Conservation (phyloP, 2,888 invertebrate species). For the Latrodectus hesperus region DNA sequence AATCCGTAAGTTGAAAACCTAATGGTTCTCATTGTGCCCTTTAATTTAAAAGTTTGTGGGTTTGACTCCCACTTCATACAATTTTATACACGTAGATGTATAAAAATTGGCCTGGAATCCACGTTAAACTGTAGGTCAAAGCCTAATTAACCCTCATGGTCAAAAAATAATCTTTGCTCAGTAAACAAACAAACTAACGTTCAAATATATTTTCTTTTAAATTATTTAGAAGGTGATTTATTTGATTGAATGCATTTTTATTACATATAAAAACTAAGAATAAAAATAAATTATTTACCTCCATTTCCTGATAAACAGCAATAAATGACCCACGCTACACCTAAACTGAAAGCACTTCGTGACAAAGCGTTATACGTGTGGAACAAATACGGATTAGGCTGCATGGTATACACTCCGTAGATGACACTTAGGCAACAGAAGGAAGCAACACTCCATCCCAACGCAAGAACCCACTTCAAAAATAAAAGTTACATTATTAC, state of each 20-base stretch:
- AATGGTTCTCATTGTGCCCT: too few species aligned
- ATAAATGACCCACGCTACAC: constrained; percentile 57
- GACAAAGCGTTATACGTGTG: constrained; percentile 44
- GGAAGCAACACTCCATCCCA: constrained; percentile 31
- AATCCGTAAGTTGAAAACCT: too few species aligned
- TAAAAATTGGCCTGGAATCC: too few species aligned
- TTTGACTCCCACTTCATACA: too few species aligned
- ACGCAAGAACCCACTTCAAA: constrained; percentile 11
- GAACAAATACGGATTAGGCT: constrained; percentile 10
- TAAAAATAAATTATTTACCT: not conserved
- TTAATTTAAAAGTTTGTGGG: too few species aligned
- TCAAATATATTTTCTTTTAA: not conserved
- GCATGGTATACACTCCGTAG: constrained; percentile 43
- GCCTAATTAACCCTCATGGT: too few species aligned
- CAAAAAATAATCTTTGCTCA: too few species aligned
- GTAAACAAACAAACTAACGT: too few species aligned
- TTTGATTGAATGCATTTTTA: not conserved
- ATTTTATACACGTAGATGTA: too few species aligned
- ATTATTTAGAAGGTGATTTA: not conserved
- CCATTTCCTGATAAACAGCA: constrained; percentile 45
- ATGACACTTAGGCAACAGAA: constrained; percentile 43
- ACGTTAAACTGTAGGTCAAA: too few species aligned
- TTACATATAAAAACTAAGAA: not conserved
- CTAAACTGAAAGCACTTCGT: constrained; percentile 34
- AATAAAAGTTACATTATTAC: not conserved